Percentiles rank a stretch among this genome's conserved stretches.
These are phyloP conservation scores for Prorops nasuta DNA, from an alignment of 1,140 invertebrate species.

Conservation along the genomic window DNA sequence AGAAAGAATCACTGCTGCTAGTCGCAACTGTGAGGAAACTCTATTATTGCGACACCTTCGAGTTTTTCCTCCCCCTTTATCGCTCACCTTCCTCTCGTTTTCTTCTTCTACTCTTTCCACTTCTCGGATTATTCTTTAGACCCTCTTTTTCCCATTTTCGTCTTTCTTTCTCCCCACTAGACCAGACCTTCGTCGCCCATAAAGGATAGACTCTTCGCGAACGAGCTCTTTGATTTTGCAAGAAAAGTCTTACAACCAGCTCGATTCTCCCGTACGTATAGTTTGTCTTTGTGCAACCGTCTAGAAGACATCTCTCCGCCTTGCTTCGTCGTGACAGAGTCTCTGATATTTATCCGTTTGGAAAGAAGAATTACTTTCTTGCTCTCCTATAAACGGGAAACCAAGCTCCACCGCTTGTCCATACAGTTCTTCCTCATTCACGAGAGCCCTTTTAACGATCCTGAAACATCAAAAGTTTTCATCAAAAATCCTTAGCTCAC, in stretches of 20 bases:
- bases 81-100: not conserved
- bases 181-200: too few relatives aligned
- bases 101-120: slow-evolving; percentile 8
- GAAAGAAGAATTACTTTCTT: too few relatives aligned
- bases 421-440: too few relatives aligned
- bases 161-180: not conserved
- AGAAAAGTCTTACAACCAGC: not conserved
- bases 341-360: too few relatives aligned
- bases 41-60: slow-evolving; percentile 34
- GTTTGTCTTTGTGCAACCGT: too few relatives aligned
- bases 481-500: too few relatives aligned
- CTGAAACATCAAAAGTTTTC: too few relatives aligned
- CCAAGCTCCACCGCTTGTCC: too few relatives aligned
- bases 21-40: slow-evolving; percentile 35
- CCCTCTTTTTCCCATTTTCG: not conserved
- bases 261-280: not conserved
- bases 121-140: not conserved
- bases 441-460: too few relatives aligned
- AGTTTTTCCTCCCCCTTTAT: slow-evolving; percentile 4
- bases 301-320: too few relatives aligned
- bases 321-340: too few relatives aligned
- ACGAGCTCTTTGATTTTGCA: not conserved
- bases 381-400: too few relatives aligned
- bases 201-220: not conserved
- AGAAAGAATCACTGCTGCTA: slow-evolving; percentile 18